These are phyloP conservation scores for Oreohelix idahoensis DNA, from an alignment of 1,140 invertebrate species.

Conservation along the genomic window DNA sequence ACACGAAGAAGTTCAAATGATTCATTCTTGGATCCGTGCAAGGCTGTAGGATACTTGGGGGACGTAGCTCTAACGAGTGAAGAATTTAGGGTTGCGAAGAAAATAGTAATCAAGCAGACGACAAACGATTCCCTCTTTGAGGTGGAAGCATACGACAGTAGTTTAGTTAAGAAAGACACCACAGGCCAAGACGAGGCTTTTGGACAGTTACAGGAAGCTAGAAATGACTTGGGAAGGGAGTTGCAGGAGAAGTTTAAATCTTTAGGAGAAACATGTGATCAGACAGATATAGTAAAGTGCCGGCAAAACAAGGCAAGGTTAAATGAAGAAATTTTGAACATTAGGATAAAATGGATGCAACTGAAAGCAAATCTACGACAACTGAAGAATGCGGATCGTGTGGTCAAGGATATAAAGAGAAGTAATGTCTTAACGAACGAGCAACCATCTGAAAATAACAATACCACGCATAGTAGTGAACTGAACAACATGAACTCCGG, in stretches of 20 bases:
- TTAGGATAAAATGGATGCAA: conserved; percentile 41
- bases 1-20: background rate
- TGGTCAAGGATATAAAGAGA: background rate
- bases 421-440: background rate
- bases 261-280: background rate
- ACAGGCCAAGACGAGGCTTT: too few species aligned
- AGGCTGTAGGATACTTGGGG: background rate
- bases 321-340: conserved; percentile 40
- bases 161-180: background rate
- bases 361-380: conserved; percentile 18
- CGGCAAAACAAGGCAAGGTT: conserved; percentile 24
- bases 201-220: background rate
- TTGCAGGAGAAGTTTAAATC: background rate
- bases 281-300: conserved; percentile 38
- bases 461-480: background rate
- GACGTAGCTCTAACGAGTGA: background rate
- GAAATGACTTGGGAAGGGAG: background rate
- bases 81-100: background rate
- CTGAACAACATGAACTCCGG: background rate
- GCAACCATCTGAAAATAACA: background rate
- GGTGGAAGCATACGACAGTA: background rate
- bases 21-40: conserved; percentile 3
- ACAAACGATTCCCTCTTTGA: background rate
- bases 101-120: background rate
- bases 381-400: background rate